phyloP scores from a whole-genome alignment of 2,113 vertebrate genomes.

The Hemibagrus wyckioides region DNA sequence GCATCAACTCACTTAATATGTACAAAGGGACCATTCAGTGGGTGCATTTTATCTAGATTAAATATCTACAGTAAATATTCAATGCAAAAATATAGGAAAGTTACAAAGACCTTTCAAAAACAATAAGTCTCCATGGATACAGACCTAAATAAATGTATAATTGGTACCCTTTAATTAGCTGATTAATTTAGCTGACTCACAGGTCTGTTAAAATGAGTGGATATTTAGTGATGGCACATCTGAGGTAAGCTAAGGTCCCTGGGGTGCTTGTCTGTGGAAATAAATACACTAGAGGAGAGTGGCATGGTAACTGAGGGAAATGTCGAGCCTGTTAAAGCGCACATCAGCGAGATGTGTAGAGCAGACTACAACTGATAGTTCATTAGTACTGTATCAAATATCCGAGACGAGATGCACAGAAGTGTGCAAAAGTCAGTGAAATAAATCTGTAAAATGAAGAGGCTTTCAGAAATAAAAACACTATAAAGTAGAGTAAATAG shows the following conservation, averaged over 20 bases:
- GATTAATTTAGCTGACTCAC: slow-evolving; percentile 59
- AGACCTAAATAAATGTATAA: slow-evolving; percentile 58
- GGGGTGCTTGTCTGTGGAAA: slow-evolving; percentile 3
- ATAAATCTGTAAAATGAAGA: background rate
- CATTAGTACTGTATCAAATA: slow-evolving; percentile 5
- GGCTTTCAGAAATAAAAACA: background rate
- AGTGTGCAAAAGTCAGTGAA: background rate
- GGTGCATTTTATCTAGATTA: slow-evolving; percentile 1
- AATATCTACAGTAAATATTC: slow-evolving; percentile 4
- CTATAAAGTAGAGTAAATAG: background rate
- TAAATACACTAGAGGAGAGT: background rate
- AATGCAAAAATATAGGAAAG: background rate
- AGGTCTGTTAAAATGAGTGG: slow-evolving; percentile 56
- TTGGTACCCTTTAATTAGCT: slow-evolving; percentile 64
- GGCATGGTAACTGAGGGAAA: slow-evolving; percentile 25
- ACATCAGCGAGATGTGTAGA: background rate
- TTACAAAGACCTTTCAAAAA: background rate
- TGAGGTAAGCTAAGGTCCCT: slow-evolving; percentile 47
- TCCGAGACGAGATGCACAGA: background rate
- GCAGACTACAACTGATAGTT: background rate
- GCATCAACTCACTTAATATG: slow-evolving; percentile 8
- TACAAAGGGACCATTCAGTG: background rate
- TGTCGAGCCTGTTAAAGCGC: slow-evolving; percentile 10
- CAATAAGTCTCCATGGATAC: slow-evolving; percentile 24
- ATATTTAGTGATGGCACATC: slow-evolving; percentile 51